Evolutionary conservation across 2,888 invertebrate species (phyloP).

Genomic region (Kryphioiulus occultus): DNA sequence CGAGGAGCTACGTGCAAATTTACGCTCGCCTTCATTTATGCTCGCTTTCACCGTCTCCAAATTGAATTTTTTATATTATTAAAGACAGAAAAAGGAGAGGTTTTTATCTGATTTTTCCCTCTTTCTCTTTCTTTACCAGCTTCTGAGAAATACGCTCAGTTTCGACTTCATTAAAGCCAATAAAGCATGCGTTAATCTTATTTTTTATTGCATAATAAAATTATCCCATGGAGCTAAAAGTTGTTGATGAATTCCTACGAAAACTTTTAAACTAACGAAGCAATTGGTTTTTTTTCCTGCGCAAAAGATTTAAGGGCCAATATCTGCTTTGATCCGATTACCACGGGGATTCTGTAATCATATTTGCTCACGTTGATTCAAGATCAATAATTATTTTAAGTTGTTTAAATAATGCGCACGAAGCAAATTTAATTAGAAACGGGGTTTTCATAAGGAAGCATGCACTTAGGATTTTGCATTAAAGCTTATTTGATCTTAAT

Average conservation of each 20-base stretch:
- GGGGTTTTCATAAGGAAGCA: not conserved
- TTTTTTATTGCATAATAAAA: constrained; percentile 36
- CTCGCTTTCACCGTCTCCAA: constrained; percentile 41
- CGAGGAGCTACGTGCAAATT: constrained; percentile 44
- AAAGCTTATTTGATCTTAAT: constrained; percentile 21
- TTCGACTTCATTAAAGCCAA: constrained; percentile 39
- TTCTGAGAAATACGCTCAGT: constrained; percentile 32
- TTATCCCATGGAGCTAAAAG: not conserved
- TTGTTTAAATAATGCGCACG: constrained; percentile 40
- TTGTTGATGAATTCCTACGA: constrained; percentile 9
- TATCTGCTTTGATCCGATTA: constrained; percentile 37
- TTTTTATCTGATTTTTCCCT: constrained; percentile 32
- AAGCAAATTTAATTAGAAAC: constrained; percentile 14
- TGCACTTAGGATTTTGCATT: constrained; percentile 33
- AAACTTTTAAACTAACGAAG: constrained; percentile 39
- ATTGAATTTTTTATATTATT: constrained; percentile 42
- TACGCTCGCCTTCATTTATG: constrained; percentile 36
- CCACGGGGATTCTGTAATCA: constrained; percentile 7
- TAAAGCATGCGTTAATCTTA: constrained; percentile 40
- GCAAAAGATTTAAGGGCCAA: constrained; percentile 30
- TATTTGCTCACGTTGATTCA: constrained; percentile 40
- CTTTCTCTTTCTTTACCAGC: not conserved
- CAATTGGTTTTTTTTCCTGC: not conserved
- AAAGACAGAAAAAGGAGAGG: constrained; percentile 40
- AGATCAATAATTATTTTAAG: constrained; percentile 38